Base-by-base conservation (phyloP, 2,888 invertebrate species). In the Aphidoletes aphidimyza region DNA sequence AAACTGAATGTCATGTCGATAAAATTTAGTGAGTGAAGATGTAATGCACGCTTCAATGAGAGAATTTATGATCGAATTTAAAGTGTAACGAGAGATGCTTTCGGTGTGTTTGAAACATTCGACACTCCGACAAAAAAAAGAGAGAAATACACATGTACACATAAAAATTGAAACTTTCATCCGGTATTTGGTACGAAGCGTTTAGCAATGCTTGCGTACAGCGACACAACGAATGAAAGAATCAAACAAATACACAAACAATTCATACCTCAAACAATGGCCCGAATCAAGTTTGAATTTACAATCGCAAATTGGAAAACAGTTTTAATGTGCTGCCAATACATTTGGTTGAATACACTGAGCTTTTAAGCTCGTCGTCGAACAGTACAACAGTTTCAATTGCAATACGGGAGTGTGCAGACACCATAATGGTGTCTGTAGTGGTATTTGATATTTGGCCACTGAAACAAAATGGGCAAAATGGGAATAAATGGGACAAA, bases 1-100 rank as follows among this genome's bases (percentile, higher is more conserved):
- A 69, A 69, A 69, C 69, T 34, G 69, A 69, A 69, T 69, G 69
- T 69, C 69, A 69, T 69, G 69, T 69, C 69, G 69, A 69, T 69
- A 69, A 69, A 69, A 69, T 69, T 69, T 69, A 69, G 69, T 69
- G 69, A 69, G 69, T 69, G 69, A 34, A 69, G 69, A 69, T 69
- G 69, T 26, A 69, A 69, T 69, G 69, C 69, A 69, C 69, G 69
- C 69, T 69, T 30, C 69, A 69, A 69, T 69, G 69, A 30, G 69
- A 69, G 69, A 69, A 69, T 69, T 69, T 69, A 69, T 69, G 69
- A 69, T 69, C 69, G 30, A 69, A 30, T 69, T 69, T 34, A 30
- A 69, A 54, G 34, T 69, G 69, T 69, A n/a, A n/a, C n/a, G n/a
- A n/a, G n/a, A n/a, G n/a, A n/a, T n/a, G n/a, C n/a, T n/a, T n/a